Conservation (phyloP, 2,888 invertebrate genomes). For the Nemapogon koenigi region DNA sequence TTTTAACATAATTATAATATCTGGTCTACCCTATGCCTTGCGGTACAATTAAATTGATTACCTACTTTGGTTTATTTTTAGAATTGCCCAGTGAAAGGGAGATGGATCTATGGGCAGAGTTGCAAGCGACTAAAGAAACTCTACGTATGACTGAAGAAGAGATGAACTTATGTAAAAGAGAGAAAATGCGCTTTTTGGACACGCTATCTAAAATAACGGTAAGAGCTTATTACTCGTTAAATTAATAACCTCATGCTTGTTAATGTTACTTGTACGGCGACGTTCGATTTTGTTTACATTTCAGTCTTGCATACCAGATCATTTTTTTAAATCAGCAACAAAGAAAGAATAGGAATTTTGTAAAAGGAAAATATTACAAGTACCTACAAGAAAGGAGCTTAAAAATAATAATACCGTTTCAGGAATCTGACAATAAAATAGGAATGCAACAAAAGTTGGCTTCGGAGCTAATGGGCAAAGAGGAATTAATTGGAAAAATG, state of each 20-base stretch:
- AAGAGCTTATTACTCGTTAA: no score
- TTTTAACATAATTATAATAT: no score
- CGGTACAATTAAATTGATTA: no score
- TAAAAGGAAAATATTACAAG: constrained; percentile 27
- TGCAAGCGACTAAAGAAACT: constrained; percentile 50
- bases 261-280: no score
- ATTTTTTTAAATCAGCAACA: constrained; percentile 25
- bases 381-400: constrained; percentile 10
- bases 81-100: constrained; percentile 50
- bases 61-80: constrained; percentile 18
- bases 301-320: constrained; percentile 40
- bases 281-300: constrained; percentile 28
- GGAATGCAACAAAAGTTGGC: constrained; percentile 55
- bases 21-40: no score
- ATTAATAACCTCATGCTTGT: no score
- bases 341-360: no score
- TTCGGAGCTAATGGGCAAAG: constrained; percentile 51
- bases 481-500: constrained; percentile 49
- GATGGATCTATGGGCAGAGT: constrained; percentile 49
- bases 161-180: constrained; percentile 38
- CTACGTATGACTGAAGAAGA: constrained; percentile 48
- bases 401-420: constrained; percentile 19
- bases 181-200: constrained; percentile 51
- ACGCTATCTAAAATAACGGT: constrained; percentile 49
- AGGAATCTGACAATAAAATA: constrained; percentile 49